Conservation (phyloP, 2,797 vertebrate species). For the Lepilemur ruficaudatus region DNA sequence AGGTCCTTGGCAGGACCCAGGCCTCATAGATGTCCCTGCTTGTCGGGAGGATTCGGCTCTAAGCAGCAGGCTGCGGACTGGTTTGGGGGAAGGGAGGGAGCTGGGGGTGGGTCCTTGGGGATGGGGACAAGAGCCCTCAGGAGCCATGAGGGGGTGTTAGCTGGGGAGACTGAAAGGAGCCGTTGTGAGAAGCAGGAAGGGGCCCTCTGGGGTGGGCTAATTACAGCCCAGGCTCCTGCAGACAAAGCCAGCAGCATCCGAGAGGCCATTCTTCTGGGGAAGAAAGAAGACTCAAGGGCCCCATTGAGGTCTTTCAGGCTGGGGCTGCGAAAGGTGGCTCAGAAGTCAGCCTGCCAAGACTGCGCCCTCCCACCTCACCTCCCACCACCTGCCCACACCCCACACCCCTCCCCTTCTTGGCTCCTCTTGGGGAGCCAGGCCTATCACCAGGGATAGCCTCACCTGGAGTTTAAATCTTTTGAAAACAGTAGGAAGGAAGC, state of each 20-base stretch:
- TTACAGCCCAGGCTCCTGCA: conserved; percentile 7
- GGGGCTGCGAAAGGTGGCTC: neutral
- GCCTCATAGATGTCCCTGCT: neutral
- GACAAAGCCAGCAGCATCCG: conserved; percentile 53
- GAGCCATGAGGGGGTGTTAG: neutral
- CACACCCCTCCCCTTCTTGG: neutral
- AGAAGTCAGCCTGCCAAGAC: neutral
- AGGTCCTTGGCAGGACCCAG: neutral
- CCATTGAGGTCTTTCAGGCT: neutral
- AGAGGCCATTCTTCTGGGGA: conserved; percentile 6
- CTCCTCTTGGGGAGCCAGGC: neutral
- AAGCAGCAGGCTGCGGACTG: neutral
- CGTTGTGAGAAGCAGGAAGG: conserved; percentile 40
- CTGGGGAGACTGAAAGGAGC: conserved; percentile 37
- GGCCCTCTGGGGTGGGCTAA: neutral
- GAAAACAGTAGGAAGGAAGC: neutral
- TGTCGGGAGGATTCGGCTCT: neutral
- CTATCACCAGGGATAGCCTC: neutral
- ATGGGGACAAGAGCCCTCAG: neutral
- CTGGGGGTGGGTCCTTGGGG: neutral
- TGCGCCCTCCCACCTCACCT: neutral
- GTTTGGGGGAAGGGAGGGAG: neutral
- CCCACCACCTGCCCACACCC: neutral
- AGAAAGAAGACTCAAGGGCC: conserved; percentile 15
- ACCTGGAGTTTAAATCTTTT: neutral